These are phyloP conservation scores for Bos indicus DNA, from an alignment of 2,113 vertebrate genomes.

Conservation along the genomic window DNA sequence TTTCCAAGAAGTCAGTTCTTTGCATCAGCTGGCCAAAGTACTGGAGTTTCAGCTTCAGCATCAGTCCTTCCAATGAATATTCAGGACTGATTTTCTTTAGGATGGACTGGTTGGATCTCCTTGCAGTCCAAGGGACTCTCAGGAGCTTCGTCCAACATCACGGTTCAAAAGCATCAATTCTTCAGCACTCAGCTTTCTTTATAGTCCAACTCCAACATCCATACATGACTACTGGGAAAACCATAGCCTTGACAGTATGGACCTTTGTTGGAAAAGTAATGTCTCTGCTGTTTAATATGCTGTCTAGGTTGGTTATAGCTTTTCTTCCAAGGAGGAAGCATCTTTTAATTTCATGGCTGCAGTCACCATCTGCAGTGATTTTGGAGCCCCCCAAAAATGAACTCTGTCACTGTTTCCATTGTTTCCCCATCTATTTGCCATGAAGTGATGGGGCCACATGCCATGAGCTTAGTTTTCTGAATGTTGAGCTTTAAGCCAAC, in stretches of 20 bases:
- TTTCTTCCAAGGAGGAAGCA: background rate
- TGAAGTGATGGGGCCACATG: background rate
- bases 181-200: background rate
- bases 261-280: background rate
- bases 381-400: background rate
- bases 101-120: background rate
- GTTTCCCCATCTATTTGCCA: background rate
- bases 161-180: background rate
- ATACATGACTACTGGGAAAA: background rate
- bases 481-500: background rate
- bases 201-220: background rate
- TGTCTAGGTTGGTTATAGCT: background rate
- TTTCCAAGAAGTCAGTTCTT: background rate
- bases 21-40: background rate
- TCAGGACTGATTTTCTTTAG: background rate
- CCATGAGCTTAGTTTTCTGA: background rate
- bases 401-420: background rate
- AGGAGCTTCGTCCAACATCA: background rate
- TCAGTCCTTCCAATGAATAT: background rate
- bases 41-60: background rate
- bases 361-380: background rate
- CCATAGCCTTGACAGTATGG: background rate
- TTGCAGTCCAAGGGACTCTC: background rate
- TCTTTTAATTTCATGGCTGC: background rate
- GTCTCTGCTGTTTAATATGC: background rate